Evolutionary conservation across 1,140 invertebrate species (phyloP).

Genomic region (Melanaphis sacchari): DNA sequence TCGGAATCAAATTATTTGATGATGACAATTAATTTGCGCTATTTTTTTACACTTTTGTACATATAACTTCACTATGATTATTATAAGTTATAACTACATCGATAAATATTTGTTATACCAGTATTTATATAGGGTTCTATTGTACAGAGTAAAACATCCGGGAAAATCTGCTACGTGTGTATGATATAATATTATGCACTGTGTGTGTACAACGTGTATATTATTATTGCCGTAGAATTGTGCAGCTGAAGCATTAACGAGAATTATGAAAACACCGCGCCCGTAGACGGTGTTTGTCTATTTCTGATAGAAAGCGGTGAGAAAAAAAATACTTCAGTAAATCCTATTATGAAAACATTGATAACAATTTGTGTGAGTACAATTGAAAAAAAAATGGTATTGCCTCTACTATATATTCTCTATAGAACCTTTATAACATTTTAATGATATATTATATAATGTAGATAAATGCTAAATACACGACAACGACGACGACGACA

Average conservation of each 20-base stretch:
- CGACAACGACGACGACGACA: not conserved
- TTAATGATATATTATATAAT: not conserved
- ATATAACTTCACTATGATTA: not conserved
- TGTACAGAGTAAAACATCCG: not conserved
- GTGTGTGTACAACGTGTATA: not conserved
- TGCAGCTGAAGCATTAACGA: not conserved
- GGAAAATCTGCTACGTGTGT: not conserved
- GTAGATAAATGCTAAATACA: not conserved
- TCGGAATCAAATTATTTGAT: not conserved
- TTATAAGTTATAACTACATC: not conserved
- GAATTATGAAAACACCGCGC: not conserved
- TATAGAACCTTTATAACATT: not conserved
- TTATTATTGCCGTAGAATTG: not conserved
- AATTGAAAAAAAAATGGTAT: not conserved
- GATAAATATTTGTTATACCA: not conserved
- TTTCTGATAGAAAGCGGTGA: not conserved
- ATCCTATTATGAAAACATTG: not conserved
- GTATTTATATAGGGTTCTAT: not conserved
- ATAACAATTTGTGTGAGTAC: not conserved
- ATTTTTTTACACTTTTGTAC: not conserved
- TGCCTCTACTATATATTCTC: not conserved
- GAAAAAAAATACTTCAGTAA: not conserved
- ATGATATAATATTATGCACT: not conserved
- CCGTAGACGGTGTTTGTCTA: not conserved
- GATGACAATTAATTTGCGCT: not conserved